Conservation (phyloP, 2,797 vertebrate species). For the Hippocampus kuda region DNA sequence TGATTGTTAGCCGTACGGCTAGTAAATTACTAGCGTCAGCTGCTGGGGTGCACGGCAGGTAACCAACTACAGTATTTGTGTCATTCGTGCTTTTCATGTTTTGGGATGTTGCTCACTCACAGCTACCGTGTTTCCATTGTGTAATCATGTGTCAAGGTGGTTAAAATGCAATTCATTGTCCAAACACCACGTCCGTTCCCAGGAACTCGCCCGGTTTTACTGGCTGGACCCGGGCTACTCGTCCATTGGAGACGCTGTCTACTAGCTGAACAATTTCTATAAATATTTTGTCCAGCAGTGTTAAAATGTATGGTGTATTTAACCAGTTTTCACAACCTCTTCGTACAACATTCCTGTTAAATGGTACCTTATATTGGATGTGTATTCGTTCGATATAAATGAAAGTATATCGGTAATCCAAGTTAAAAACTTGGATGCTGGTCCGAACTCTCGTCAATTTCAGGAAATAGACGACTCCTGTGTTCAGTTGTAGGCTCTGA, state of each 20-base stretch:
- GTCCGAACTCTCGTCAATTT: slow-evolving; percentile 27
- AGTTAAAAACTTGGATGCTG: slow-evolving; percentile 27
- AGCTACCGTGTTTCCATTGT: background rate
- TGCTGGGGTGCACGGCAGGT: slow-evolving; percentile 47
- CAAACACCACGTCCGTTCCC: slow-evolving; percentile 12
- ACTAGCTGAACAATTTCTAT: slow-evolving; percentile 24
- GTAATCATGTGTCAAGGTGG: slow-evolving; percentile 26
- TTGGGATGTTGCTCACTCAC: background rate
- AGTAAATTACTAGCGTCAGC: slow-evolving; percentile 49
- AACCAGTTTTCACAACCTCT: background rate
- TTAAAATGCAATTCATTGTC: slow-evolving; percentile 25
- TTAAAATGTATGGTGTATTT: background rate
- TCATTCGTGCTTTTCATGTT: slow-evolving; percentile 4
- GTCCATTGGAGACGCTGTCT: slow-evolving; percentile 39
- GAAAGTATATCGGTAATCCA: background rate
- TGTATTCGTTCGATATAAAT: background rate
- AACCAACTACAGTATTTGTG: slow-evolving; percentile 39
- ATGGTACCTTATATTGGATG: background rate
- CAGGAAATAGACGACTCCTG: slow-evolving; percentile 63
- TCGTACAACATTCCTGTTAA: background rate
- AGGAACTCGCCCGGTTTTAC: slow-evolving; percentile 27
- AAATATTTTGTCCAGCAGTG: background rate
- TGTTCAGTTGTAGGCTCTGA: slow-evolving; percentile 20
- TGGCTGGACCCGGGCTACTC: slow-evolving; percentile 33
- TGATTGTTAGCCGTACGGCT: slow-evolving; percentile 53